A percentile compares a stretch with the other conserved stretches of the same genome.
Conservation (phyloP, 2,888 invertebrate species). For the Ectemnius cavifrons region DNA sequence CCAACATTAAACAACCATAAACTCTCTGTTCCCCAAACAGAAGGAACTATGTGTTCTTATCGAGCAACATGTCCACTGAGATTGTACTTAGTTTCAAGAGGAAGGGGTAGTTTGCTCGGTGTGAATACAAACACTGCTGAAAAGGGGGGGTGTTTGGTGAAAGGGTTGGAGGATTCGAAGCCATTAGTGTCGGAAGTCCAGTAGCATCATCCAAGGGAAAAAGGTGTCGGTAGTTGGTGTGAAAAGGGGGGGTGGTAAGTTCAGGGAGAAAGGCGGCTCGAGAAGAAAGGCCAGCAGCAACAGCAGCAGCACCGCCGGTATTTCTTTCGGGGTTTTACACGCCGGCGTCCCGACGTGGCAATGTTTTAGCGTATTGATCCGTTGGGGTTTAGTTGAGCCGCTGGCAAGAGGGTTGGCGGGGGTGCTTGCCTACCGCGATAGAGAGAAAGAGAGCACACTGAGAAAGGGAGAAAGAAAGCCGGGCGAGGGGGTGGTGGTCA, state of each 20-base stretch:
- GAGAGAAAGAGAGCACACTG: conserved; percentile 52
- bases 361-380: conserved; percentile 78
- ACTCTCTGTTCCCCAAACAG: conserved; percentile 3
- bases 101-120: too few relatives aligned
- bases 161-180: too few relatives aligned
- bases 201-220: too few relatives aligned
- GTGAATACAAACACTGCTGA: too few relatives aligned
- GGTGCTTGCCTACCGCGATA: conserved; percentile 53
- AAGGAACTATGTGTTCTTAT: too few relatives aligned
- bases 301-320: conserved; percentile 39
- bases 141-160: too few relatives aligned
- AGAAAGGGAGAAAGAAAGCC: background rate
- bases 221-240: too few relatives aligned
- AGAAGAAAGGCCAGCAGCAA: conserved; percentile 44
- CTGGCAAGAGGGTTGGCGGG: conserved; percentile 58
- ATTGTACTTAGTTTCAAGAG: too few relatives aligned
- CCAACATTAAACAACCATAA: background rate
- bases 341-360: conserved; percentile 73
- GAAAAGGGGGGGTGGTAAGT: too few relatives aligned
- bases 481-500: conserved; percentile 26
- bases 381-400: conserved; percentile 70
- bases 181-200: too few relatives aligned
- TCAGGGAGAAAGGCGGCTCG: background rate
- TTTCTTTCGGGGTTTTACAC: conserved; percentile 66
- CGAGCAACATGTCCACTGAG: too few relatives aligned